Conservation (phyloP, 2,797 vertebrate genomes). For the Mycteria americana region DNA sequence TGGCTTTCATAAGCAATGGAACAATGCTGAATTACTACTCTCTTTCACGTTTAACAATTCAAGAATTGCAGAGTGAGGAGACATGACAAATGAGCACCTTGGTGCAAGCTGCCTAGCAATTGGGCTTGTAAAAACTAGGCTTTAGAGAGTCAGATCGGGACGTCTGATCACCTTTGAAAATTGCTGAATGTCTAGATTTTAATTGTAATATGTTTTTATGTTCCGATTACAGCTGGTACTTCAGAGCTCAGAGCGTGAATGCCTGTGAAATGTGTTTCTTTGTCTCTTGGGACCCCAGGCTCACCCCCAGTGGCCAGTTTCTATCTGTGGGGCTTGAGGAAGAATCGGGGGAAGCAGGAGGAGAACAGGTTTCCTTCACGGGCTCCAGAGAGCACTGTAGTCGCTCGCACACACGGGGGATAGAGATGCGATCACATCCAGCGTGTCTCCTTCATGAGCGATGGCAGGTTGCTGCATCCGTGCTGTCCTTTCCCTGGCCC, state of each 20-base stretch:
- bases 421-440: not conserved
- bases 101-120: conserved; percentile 21
- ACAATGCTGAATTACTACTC: conserved; percentile 12
- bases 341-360: not conserved
- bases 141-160: not conserved
- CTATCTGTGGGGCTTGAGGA: not conserved
- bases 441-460: not conserved
- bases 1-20: conserved; percentile 8
- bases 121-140: conserved; percentile 19
- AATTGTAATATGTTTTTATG: conserved; percentile 28
- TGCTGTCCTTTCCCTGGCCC: not conserved
- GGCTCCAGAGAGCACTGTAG: not conserved
- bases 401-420: accelerated
- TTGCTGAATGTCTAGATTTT: conserved; percentile 33
- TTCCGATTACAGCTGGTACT: not conserved
- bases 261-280: not conserved
- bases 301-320: not conserved
- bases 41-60: conserved; percentile 12
- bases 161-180: conserved; percentile 40
- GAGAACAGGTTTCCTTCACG: not conserved
- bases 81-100: conserved; percentile 28
- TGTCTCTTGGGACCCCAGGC: not conserved
- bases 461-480: not conserved
- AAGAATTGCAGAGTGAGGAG: conserved; percentile 16
- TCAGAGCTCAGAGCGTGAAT: not conserved